Base-by-base conservation (phyloP, 2,113 vertebrate genomes). In the Pteruthius melanotis region DNA sequence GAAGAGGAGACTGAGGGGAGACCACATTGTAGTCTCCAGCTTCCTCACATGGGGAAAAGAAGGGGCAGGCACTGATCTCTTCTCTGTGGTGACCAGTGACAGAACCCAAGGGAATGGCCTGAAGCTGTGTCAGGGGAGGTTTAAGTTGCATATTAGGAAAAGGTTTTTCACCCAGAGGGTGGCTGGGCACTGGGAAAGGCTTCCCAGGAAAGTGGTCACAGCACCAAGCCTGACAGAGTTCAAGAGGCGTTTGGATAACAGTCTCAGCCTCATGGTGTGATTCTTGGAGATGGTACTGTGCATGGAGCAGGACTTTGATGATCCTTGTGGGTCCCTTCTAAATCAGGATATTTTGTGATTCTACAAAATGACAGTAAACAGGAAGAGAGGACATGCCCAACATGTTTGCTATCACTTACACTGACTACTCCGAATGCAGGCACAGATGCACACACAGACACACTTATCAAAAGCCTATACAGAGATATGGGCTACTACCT, bases 31-130 rank as follows among this genome's bases (percentile, higher is more conserved):
- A 64, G 22, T 42, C 6, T 27, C 33, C 22, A 54, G 12, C 11
- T 39, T 54, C 57, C 33, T 63, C 1, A 0, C 3, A 14, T 33
- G 4, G 22, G 49, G 40, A 39, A 64, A 3, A 45, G 11, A 28
- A 64, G 19, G 3, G 35, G 8, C 50, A 75, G 70, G 1, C 30
- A 75, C 23, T 49, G 60, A 56, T n/a, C 19, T 56, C 49, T 39
- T 8, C n/a, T 47, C 6, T n/a, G 4, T 24, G 19, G 20, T 49
- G 50, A 26, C 17, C 40, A 85, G 23, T 15, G 23, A 16, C 40
- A 75, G 35, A 1, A 57, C 18, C 30, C 1, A 1, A 10, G 3
- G 20, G 13, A 72, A 26, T 18, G 33, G 17, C 33, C 44, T 69
- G 23, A 23, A 23, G 18, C 2, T n/a, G 23, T 11, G 7, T 19